These are phyloP conservation scores for Dinocampus coccinellae DNA, from an alignment of 2,888 invertebrate genomes.

Conservation along the genomic window DNA sequence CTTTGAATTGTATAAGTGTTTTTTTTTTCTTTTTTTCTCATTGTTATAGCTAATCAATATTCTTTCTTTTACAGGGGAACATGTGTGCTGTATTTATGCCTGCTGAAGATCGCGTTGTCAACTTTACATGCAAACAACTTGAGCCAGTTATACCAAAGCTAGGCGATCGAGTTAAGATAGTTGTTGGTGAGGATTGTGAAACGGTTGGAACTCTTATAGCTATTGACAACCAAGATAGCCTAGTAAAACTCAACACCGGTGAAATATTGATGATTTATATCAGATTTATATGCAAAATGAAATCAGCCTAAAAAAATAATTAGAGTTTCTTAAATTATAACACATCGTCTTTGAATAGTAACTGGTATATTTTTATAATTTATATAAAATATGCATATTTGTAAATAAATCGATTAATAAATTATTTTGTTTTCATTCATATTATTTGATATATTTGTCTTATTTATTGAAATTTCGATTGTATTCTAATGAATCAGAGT, in stretches of 20 bases:
- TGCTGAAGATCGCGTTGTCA: slow-evolving; percentile 89
- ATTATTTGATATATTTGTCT: too few species aligned
- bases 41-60: slow-evolving; percentile 8
- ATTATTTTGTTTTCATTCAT: too few species aligned
- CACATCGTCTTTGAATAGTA: background rate
- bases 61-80: slow-evolving; percentile 74
- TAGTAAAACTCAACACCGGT: slow-evolving; percentile 83
- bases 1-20: background rate
- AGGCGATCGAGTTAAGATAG: slow-evolving; percentile 85
- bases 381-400: background rate
- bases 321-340: too few species aligned
- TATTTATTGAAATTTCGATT: background rate
- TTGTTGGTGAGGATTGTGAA: slow-evolving; percentile 88
- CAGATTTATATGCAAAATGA: slow-evolving; percentile 84
- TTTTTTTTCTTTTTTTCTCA: background rate
- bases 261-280: slow-evolving; percentile 81
- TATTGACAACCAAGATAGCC: slow-evolving; percentile 92
- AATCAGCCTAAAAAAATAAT: too few species aligned
- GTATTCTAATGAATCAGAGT: too few species aligned
- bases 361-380: too few species aligned
- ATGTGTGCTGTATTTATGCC: slow-evolving; percentile 91
- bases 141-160: slow-evolving; percentile 90
- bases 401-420: background rate
- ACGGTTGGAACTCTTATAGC: slow-evolving; percentile 88
- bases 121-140: slow-evolving; percentile 86